Base-by-base conservation (phyloP, 1,140 invertebrate species). In the Achatina immaculata region DNA sequence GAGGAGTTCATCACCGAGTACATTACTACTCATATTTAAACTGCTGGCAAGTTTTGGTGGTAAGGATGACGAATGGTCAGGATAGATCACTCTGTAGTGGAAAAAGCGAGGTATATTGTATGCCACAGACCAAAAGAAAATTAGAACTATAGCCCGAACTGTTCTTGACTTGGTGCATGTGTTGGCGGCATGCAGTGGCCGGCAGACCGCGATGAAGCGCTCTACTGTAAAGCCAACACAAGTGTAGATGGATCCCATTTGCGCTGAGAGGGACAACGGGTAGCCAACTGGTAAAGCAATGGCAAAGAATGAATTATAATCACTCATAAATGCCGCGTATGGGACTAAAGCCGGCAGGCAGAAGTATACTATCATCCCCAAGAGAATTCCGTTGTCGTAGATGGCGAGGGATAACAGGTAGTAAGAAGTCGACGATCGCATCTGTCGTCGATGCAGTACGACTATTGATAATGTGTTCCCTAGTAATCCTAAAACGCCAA, bases 221-320 rank as follows among this genome's bases (percentile, higher is more conserved):
- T 95, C 95, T 71, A 95, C 92, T 14, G 95, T 95, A 87, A 95
- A 95, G 36, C 94, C 94, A 2, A 95, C 94, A 42, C 94, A 95
- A 36, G 94, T 94, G 89, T 94, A 99, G 77, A 98, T 96, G 31
- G 96, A 97, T 36, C 96, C 96, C 92, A 91, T 95, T 83, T 93
- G 97, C 31, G 96, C 94, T 19, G 93, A 92, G 24, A 95, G 89
- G 91, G 94, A 94, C 42, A 94, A 87, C 0, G 92, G 93, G 80
- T 94, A 93, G 6, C 92, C 92, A 76, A 89, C 89, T 31, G 92
- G 90, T 0, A 79, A 43, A 0, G 78, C 68, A 9, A 74, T 14
- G 69, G 92, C 90, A 87, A 93, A 93, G 88, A 94, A 94, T 31
- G 75, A 45, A 65, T 86, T 87, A 88, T 95, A 95, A 91, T 92